These are phyloP conservation scores for Puma concolor DNA, from an alignment of 2,113 vertebrate species.

Conservation along the genomic window DNA sequence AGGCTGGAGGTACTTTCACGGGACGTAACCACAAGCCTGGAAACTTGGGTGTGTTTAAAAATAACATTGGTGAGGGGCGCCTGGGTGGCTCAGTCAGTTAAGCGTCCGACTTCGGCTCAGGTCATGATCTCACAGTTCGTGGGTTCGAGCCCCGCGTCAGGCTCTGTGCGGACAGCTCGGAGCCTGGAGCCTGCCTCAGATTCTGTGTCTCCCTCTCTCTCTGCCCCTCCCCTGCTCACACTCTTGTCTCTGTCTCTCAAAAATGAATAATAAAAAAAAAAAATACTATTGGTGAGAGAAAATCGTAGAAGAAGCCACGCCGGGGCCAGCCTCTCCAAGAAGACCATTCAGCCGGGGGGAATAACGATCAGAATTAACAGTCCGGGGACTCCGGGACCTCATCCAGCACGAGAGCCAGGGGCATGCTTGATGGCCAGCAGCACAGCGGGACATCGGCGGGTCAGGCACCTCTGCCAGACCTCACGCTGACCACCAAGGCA, in stretches of 20 bases:
- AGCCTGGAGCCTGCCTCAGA: too few species aligned
- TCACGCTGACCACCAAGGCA: background rate
- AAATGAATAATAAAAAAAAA: background rate
- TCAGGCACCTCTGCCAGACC: rapidly evolving
- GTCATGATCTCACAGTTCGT: background rate
- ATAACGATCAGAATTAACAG: rapidly evolving
- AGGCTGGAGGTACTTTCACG: background rate
- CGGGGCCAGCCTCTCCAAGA: rapidly evolving
- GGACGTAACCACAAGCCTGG: background rate
- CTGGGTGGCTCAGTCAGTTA: background rate
- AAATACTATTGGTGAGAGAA: background rate
- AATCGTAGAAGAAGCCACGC: background rate
- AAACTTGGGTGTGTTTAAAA: background rate
- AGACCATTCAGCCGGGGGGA: rapidly evolving
- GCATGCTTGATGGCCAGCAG: rapidly evolving
- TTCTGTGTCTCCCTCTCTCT: background rate
- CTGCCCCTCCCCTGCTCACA: background rate
- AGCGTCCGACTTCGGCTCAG: background rate
- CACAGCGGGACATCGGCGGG: rapidly evolving
- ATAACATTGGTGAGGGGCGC: background rate
- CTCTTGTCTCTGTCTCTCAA: background rate
- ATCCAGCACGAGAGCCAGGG: rapidly evolving
- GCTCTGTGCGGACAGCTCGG: too few species aligned
- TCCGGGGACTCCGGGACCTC: background rate
- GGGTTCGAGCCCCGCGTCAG: too few species aligned